phyloP scores from a whole-genome alignment of 2,113 vertebrate species.

The Synodontis membranacea region DNA sequence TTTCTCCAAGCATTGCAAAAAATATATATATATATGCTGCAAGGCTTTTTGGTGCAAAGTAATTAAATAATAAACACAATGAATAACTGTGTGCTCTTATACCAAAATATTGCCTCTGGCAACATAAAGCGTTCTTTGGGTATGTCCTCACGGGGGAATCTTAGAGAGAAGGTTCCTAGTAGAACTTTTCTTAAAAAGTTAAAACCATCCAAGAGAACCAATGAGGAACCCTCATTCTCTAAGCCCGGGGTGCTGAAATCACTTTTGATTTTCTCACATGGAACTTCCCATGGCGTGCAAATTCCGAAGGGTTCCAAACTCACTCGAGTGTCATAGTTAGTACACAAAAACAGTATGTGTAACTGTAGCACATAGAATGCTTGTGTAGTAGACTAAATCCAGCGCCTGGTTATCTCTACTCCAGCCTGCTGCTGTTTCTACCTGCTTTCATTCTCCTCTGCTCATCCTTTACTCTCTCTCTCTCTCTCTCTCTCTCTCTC shows the following conservation, averaged over 20 bases:
- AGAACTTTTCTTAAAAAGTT: neutral
- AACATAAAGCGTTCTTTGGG: neutral
- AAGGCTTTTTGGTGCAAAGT: conserved; percentile 1
- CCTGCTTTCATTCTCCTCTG: neutral
- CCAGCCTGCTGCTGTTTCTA: neutral
- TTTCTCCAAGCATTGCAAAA: neutral
- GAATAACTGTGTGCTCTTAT: neutral
- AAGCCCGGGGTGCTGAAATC: neutral
- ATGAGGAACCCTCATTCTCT: neutral
- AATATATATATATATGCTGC: neutral
- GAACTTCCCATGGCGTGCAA: neutral
- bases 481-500: conserved; percentile 43
- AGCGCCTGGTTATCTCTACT: conserved; percentile 1
- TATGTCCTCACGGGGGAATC: neutral
- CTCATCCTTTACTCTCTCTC: conserved; percentile 12
- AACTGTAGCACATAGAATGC: neutral
- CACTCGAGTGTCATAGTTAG: neutral
- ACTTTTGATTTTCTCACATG: neutral
- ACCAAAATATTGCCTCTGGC: neutral
- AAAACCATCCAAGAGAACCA: neutral
- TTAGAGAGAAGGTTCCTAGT: neutral
- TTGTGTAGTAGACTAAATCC: neutral
- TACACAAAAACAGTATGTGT: neutral
- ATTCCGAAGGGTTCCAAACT: neutral
- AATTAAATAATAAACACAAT: conserved; percentile 12